These are phyloP conservation scores for Phylloscopus whistleri DNA, from an alignment of 2,113 vertebrate species.

Conservation along the genomic window DNA sequence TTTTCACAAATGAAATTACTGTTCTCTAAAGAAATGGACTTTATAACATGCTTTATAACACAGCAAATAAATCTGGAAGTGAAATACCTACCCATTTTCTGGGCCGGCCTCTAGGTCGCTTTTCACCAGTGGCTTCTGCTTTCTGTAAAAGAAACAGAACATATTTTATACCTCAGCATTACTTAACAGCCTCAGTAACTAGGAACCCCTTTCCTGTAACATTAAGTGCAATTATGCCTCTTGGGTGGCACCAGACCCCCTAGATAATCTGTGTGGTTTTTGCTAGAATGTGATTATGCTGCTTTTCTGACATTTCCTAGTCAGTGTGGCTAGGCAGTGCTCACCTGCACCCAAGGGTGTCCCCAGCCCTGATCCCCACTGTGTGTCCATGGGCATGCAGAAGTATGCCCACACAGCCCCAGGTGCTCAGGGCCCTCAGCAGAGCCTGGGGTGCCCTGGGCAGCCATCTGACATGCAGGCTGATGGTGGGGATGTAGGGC, in stretches of 20 bases:
- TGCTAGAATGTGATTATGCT: neutral
- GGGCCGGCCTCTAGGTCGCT: slow-evolving; percentile 93
- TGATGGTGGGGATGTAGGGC: rapidly evolving
- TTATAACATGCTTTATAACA: neutral
- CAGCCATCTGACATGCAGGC: neutral
- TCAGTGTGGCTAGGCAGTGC: neutral
- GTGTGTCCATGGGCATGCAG: too few species aligned
- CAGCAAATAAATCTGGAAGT: slow-evolving; percentile 19
- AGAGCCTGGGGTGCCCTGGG: neutral
- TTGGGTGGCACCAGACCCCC: neutral
- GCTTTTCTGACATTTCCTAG: neutral
- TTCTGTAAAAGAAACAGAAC: slow-evolving; percentile 79
- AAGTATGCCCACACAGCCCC: rapidly evolving
- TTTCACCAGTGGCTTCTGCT: slow-evolving; percentile 90
- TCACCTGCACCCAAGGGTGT: neutral
- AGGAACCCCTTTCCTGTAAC: slow-evolving; percentile 28
- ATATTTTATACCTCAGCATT: slow-evolving; percentile 36
- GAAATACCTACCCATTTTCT: slow-evolving; percentile 95
- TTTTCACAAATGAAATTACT: neutral
- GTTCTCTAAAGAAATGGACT: neutral
- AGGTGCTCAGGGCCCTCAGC: neutral
- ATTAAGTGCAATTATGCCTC: neutral
- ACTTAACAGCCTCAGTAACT: neutral
- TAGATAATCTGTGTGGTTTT: neutral
- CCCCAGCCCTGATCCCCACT: neutral